Base-by-base conservation (phyloP, 2,113 vertebrate genomes). In the Cygnus atratus region DNA sequence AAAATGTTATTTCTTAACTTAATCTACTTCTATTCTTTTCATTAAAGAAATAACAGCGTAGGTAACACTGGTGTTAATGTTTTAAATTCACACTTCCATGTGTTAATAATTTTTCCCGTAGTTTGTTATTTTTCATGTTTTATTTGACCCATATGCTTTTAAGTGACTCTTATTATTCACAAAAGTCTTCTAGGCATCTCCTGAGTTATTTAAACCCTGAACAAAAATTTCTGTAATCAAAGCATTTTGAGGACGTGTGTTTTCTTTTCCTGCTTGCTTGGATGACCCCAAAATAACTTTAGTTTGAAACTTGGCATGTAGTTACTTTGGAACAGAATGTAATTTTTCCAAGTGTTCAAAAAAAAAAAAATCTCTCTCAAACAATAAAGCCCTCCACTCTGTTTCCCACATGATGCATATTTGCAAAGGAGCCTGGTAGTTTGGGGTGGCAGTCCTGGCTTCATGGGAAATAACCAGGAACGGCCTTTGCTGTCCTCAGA, bases 201-300 rank as follows among this genome's bases (percentile, higher is more conserved):
- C n/a, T 66, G 57, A 70, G 16, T 84, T 73, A 44, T 54, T 84
- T 88, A 74, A 57, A 91, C 31, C 44, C 31, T 58, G 21, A 92
- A 72, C 28, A 75, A 59, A 72, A 84, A 57, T 71, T 86, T 48
- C 57, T 44, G 33, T 35, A 15, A 39, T 59, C 63, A 87, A 89
- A 92, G 63, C 16, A 31, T 73, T 81, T 84, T 24, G 41, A 4
- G 26, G 15, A 61, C 87, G 6, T 72, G 14, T 71, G n/a, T 88
- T 91, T 94, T 80, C 39, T 87, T 91, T 94, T 90, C 59, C 21
- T 92, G 35, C 67, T 88, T 90, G 43, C 65, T 84, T 84, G 80
- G 35, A 75, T 88, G 91, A 81, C 70, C 86, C 33, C 28, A 87
- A 65, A 96, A 92, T 88, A 5, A 59, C 65, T 83, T 88, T 5